Base-by-base conservation (phyloP, 2,113 vertebrate genomes). In the Sciurus niger region DNA sequence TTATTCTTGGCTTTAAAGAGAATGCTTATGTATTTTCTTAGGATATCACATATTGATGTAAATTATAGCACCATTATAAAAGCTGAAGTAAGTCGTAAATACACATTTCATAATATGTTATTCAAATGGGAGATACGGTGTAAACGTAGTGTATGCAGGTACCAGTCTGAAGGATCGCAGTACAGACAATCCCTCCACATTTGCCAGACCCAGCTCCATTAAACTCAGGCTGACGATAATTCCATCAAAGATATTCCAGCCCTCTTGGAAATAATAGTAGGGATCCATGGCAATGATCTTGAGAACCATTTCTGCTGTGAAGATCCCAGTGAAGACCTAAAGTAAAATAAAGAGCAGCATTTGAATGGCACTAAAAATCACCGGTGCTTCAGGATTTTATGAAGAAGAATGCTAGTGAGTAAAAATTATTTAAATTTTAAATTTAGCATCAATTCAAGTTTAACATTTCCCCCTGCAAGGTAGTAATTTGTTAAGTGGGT, bases 231-330 rank as follows among this genome's bases (percentile, higher is more conserved):
- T 99, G 96, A 99, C 99, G 4, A 99, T 99, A 97, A 99, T 98
- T 78, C 99, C 99, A 98, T 99, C 99, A 97, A 99, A 99, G 97
- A 99, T 99, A 98, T 99, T 99, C 99, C 99, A 99, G 77, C 99
- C 98, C 95, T 99, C 98, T 98, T 99, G 99, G 95, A 99, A 99
- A 98, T 99, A 99, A 97, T 99, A 99, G 93, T 99, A 99, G 51
- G 99, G 99, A 60, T 99, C 99, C 99, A 99, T 97, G 60, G 99
- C 99, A 97, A 99, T 99, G 95, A 99, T 98, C 98, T 99, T 99
- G 34, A 99, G 98, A 90, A 99, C 98, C 99, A 99, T 99, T 98
- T 99, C 99, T 97, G 99, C 99, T 58, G 99, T 99, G 97, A 99
- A 99, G 97, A 99, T 99, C 37, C 98, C 98, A 37, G 99, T 99